Conservation (phyloP, 2,113 vertebrate species). For the Spheniscus mendiculus region DNA sequence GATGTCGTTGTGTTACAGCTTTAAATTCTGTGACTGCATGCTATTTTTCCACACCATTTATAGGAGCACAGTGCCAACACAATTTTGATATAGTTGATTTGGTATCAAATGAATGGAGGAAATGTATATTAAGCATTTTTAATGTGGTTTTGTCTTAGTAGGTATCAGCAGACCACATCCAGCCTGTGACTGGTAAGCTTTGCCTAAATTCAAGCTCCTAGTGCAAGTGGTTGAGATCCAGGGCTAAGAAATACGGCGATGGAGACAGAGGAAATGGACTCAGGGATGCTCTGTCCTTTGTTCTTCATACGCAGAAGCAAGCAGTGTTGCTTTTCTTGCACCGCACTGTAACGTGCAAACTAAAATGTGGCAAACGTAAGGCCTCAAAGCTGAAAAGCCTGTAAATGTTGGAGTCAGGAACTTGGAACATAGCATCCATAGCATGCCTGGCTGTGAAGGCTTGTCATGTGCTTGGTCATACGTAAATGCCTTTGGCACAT, state of each 20-base stretch:
- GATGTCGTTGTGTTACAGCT: fast-evolving
- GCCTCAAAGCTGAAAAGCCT: not conserved
- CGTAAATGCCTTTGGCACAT: not conserved
- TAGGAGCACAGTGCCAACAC: not conserved
- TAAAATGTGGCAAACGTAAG: not conserved
- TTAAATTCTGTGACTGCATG: not conserved
- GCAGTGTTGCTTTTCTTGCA: not conserved
- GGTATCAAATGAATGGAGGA: not conserved
- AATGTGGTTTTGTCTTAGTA: not conserved
- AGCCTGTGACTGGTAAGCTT: not conserved
- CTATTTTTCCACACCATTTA: fast-evolving
- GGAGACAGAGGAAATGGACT: not conserved
- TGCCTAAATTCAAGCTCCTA: not conserved
- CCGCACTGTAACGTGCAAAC: not conserved
- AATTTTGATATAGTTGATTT: not conserved
- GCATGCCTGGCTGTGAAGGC: too few relatives aligned
- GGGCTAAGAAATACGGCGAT: fast-evolving
- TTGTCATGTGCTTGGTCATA: not conserved
- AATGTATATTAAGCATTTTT: not conserved
- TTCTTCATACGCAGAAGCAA: not conserved
- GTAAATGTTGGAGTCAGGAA: not conserved
- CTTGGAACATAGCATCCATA: fast-evolving
- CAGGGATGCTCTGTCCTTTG: not conserved
- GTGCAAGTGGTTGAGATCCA: not conserved
- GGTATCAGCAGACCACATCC: not conserved